These are phyloP conservation scores for Myripristis murdjan DNA, from an alignment of 2,797 vertebrate genomes.

Conservation along the genomic window DNA sequence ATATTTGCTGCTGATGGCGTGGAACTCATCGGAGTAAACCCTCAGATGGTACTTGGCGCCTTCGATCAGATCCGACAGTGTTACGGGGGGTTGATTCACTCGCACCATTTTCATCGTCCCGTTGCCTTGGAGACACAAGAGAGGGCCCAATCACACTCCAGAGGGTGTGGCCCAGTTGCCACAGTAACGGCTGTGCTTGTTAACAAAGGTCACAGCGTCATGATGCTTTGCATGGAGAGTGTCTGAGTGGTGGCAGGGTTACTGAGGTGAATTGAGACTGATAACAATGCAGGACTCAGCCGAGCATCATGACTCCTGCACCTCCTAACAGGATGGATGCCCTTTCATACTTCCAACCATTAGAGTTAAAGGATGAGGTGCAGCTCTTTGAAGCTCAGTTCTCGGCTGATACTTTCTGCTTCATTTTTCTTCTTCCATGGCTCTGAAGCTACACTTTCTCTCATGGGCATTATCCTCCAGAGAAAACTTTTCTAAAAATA, in stretches of 20 bases:
- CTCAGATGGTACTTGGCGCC: constrained; percentile 95
- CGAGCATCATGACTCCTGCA: neutral
- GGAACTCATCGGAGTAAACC: constrained; percentile 94
- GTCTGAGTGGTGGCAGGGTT: constrained; percentile 50
- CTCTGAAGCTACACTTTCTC: constrained; percentile 13
- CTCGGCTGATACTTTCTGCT: constrained; percentile 1
- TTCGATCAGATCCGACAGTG: constrained; percentile 92
- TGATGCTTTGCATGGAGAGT: constrained; percentile 37
- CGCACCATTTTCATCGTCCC: constrained; percentile 89
- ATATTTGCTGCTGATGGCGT: constrained; percentile 90
- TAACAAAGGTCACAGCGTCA: constrained; percentile 25
- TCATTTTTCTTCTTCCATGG: constrained; percentile 14
- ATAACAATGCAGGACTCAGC: constrained; percentile 58
- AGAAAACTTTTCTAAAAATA: constrained; percentile 27
- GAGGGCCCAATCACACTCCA: constrained; percentile 89
- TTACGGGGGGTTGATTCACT: constrained; percentile 90
- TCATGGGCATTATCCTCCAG: constrained; percentile 19
- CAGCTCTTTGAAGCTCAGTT: constrained; percentile 4
- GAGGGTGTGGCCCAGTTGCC: constrained; percentile 58
- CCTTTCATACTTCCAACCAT: neutral
- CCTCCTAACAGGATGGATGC: neutral
- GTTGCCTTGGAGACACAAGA: constrained; percentile 97
- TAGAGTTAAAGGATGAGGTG: neutral
- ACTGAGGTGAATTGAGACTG: constrained; percentile 66
- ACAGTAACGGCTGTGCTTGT: constrained; percentile 29